phyloP scores from a whole-genome alignment of 2,888 invertebrate genomes.

The Polydrusus pterygomalis region DNA sequence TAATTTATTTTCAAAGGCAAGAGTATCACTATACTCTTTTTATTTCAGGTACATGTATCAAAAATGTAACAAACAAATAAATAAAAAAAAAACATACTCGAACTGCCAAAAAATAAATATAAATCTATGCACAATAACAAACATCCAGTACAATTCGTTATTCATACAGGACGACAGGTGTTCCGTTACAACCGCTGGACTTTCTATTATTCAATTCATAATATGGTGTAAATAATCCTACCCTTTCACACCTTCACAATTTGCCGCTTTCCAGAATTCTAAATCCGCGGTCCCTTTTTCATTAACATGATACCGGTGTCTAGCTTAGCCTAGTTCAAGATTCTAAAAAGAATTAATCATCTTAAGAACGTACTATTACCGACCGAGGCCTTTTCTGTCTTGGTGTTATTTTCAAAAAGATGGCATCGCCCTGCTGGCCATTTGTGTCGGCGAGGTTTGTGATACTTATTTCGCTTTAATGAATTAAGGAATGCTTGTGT shows the following conservation, averaged over 20 bases:
- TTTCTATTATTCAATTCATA: neutral
- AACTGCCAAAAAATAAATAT: neutral
- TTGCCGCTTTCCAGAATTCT: constrained; percentile 6
- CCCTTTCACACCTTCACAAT: constrained; percentile 26
- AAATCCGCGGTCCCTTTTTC: neutral
- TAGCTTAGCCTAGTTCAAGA: neutral
- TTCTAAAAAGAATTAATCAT: constrained; percentile 19
- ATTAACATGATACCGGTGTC: constrained; percentile 10
- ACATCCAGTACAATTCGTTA: neutral
- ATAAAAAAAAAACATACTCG: too few relatives aligned
- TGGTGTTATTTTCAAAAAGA: constrained; percentile 10
- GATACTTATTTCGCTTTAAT: neutral
- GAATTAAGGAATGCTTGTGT: too few relatives aligned
- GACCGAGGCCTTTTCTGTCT: constrained; percentile 13
- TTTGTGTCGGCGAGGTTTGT: constrained; percentile 2
- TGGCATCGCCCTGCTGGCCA: neutral
- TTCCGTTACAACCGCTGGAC: neutral
- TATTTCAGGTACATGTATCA: too few relatives aligned
- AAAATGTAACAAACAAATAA: too few relatives aligned
- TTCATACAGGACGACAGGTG: constrained; percentile 1
- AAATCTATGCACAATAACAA: too few relatives aligned
- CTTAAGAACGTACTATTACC: neutral
- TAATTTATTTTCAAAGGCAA: too few relatives aligned
- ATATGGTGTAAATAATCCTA: constrained; percentile 26
- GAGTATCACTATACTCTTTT: too few relatives aligned